phyloP scores from a whole-genome alignment of 2,888 invertebrate species.

The Himalopsyche tibetana region DNA sequence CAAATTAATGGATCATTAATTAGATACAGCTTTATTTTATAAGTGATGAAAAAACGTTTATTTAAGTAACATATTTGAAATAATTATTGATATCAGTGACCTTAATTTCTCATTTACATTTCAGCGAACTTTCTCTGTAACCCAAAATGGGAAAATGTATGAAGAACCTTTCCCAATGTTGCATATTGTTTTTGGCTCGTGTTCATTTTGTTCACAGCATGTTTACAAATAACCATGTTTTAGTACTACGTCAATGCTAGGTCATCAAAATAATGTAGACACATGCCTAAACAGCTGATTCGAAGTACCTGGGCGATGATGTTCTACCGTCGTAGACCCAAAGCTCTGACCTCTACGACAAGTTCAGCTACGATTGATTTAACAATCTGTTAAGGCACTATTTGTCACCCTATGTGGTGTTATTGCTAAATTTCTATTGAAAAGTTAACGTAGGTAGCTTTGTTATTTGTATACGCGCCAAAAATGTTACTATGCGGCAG shows the following conservation, averaged over 20 bases:
- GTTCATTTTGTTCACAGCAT: too few species aligned
- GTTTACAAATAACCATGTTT: too few species aligned
- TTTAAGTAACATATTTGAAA: too few species aligned
- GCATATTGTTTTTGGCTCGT: too few species aligned
- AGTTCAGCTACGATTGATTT: background rate
- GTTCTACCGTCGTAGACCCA: background rate
- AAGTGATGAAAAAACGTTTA: too few species aligned
- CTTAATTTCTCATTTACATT: too few species aligned
- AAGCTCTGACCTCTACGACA: background rate
- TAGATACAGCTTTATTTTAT: too few species aligned
- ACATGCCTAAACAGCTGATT: background rate
- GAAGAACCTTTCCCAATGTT: too few species aligned
- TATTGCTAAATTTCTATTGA: conserved; percentile 2
- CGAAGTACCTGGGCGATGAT: conserved; percentile 1
- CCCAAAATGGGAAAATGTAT: too few species aligned
- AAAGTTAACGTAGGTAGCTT: conserved; percentile 9
- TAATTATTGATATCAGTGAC: too few species aligned
- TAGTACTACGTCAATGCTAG: background rate
- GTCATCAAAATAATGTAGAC: background rate
- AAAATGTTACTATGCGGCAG: conserved; percentile 61
- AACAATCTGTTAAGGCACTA: background rate
- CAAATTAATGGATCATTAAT: too few species aligned
- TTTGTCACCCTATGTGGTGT: conserved; percentile 2
- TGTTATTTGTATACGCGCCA: conserved; percentile 44
- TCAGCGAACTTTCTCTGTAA: too few species aligned